These are phyloP conservation scores for Choloepus hoffmanni DNA, from an alignment of 2,113 vertebrate genomes.

Conservation along the genomic window DNA sequence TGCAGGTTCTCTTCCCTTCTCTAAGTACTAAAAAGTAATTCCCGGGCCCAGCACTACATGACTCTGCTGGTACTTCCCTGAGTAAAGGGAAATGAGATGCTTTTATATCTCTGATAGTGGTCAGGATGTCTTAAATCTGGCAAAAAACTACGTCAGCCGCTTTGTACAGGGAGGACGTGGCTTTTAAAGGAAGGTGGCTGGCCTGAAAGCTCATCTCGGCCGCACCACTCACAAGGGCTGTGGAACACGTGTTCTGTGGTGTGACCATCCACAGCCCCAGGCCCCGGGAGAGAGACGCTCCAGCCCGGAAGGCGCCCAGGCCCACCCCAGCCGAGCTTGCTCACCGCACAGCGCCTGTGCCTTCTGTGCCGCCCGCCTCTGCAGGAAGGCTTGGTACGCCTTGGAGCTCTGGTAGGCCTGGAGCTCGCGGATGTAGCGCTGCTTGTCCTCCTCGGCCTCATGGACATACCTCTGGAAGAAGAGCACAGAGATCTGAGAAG, in stretches of 20 bases:
- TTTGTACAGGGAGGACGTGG: neutral
- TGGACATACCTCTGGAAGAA: conserved; percentile 59
- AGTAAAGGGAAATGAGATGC: neutral
- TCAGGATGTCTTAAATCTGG: neutral
- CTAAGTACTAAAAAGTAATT: neutral
- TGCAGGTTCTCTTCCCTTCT: rapidly evolving
- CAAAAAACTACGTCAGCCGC: neutral
- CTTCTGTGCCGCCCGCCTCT: neutral
- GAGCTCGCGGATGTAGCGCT: conserved; percentile 40
- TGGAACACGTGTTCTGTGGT: rapidly evolving
- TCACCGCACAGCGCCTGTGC: neutral
- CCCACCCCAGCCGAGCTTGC: rapidly evolving
- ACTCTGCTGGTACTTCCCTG: rapidly evolving
- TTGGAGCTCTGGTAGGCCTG: conserved; percentile 56
- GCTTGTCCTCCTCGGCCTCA: conserved; percentile 36
- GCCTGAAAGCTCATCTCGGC: neutral
- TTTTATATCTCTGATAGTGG: too few species aligned
- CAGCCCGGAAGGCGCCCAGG: too few species aligned
- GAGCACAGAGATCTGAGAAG: neutral
- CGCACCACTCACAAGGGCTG: neutral
- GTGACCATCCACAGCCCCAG: rapidly evolving
- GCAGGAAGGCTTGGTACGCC: conserved; percentile 59
- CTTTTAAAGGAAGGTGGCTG: neutral
- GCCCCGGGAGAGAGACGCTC: neutral
- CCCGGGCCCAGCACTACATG: neutral